These are phyloP conservation scores for Rhabdomys pumilio DNA, from an alignment of 2,797 vertebrate species.

Conservation along the genomic window DNA sequence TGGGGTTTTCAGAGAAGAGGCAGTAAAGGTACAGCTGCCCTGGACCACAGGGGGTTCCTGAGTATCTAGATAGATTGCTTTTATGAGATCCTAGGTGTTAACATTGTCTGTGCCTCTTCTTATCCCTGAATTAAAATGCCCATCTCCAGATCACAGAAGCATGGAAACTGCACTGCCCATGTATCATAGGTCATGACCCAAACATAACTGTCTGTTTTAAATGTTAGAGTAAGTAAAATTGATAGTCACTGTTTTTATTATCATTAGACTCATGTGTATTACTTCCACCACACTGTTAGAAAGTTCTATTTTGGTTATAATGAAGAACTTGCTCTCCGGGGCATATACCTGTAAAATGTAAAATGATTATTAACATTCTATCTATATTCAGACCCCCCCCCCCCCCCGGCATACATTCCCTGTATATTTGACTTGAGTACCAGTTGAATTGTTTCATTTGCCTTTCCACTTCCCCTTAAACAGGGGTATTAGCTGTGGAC, in stretches of 20 bases:
- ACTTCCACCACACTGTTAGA: conserved; percentile 16
- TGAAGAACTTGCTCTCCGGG: not conserved
- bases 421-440: conserved; percentile 7
- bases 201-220: conserved; percentile 38
- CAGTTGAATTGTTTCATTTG: not conserved
- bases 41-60: not conserved
- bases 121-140: conserved; percentile 40
- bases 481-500: not conserved
- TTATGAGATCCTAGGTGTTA: conserved; percentile 1
- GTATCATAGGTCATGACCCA: not conserved
- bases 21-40: not conserved
- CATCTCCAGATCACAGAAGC: not conserved
- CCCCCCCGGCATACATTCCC: not conserved
- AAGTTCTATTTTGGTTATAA: conserved; percentile 30
- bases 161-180: not conserved
- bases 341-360: not conserved
- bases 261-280: conserved; percentile 56
- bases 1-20: not conserved
- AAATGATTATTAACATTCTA: not conserved
- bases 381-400: not conserved
- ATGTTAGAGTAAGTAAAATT: conserved; percentile 5
- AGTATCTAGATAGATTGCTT: conserved; percentile 5
- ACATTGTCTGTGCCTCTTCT: conserved; percentile 6
- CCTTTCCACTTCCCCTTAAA: conserved; percentile 4
- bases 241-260: not conserved